A percentile compares a stretch with the other conserved stretches of the same genome.
These are phyloP conservation scores for Drosophila nigrodunni DNA, from an alignment of 1,140 invertebrate genomes.

Conservation along the genomic window DNA sequence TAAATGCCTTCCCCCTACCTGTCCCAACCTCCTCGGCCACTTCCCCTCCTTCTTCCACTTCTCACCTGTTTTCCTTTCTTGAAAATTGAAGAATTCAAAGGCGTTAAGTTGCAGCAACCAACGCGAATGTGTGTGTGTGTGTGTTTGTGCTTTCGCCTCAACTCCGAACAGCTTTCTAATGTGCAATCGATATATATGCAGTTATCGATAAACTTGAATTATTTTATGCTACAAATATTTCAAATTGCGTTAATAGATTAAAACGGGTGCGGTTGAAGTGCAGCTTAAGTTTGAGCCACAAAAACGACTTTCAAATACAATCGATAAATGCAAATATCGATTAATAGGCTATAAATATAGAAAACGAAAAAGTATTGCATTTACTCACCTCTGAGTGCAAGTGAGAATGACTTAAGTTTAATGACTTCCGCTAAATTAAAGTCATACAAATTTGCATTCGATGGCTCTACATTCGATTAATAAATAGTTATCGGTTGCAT, in stretches of 20 bases:
- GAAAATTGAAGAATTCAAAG: background rate
- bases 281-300: background rate
- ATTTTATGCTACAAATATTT: background rate
- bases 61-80: background rate
- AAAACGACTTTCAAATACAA: too few relatives aligned
- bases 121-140: background rate
- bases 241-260: constrained; percentile 6
- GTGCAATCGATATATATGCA: constrained; percentile 27
- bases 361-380: background rate
- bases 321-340: constrained; percentile 3
- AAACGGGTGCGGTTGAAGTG: background rate
- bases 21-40: too few relatives aligned
- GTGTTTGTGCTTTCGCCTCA: too few relatives aligned
- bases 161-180: constrained; percentile 21
- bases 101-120: background rate
- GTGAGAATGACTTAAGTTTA: too few relatives aligned
- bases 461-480: background rate
- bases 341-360: background rate
- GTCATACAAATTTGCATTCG: background rate
- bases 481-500: background rate
- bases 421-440: too few relatives aligned
- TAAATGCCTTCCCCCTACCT: constrained; percentile 59
- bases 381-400: background rate
- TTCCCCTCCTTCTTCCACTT: background rate
- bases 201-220: constrained; percentile 26